phyloP scores from a whole-genome alignment of 2,797 vertebrate species.

The Sternarchorhynchus goeldii region DNA sequence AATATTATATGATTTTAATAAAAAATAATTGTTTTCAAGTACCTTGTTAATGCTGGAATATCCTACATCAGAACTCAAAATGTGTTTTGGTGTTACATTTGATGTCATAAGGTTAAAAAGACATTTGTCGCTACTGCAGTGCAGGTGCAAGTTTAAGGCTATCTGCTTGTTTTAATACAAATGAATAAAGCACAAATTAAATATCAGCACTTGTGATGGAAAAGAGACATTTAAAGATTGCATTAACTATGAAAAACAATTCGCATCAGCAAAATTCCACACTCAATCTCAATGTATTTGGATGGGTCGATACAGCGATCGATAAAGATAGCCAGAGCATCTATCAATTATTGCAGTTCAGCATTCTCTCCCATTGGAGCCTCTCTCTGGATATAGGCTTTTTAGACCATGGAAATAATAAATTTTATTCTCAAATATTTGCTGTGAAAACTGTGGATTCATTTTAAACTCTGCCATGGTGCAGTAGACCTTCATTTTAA shows the following conservation, averaged over 20 bases:
- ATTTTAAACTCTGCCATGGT: background rate
- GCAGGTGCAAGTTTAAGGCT: no score
- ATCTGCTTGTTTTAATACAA: background rate
- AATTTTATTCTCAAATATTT: slow-evolving; percentile 26
- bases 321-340: slow-evolving; percentile 84
- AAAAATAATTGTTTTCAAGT: background rate
- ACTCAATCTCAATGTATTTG: slow-evolving; percentile 86
- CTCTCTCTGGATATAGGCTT: slow-evolving; percentile 48
- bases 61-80: no score
- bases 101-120: no score
- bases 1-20: background rate
- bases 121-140: no score
- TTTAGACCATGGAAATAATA: slow-evolving; percentile 30
- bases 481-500: background rate
- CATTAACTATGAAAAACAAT: slow-evolving; percentile 79
- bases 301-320: slow-evolving; percentile 80
- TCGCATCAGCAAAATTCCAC: slow-evolving; percentile 82
- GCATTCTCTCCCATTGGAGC: slow-evolving; percentile 78
- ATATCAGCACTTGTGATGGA: slow-evolving; percentile 41
- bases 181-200: background rate
- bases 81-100: no score
- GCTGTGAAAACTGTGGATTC: slow-evolving; percentile 1
- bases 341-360: slow-evolving; percentile 85
- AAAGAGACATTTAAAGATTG: slow-evolving; percentile 72
- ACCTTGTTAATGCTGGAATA: no score